Base-by-base conservation (phyloP, 2,888 invertebrate genomes). In the Erynnis tages region DNA sequence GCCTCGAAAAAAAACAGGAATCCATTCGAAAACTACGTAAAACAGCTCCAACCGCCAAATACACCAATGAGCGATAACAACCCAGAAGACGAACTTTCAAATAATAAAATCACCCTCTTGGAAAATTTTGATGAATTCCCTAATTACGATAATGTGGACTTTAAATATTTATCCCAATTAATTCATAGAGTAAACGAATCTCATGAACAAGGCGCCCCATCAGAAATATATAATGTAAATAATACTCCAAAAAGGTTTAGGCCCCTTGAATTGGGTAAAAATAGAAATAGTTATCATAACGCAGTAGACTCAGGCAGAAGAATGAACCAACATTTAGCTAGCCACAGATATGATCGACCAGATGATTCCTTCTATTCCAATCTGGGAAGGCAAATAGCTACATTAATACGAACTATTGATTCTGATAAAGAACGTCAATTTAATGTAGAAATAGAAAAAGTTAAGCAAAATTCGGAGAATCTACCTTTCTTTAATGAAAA, bases 361-460 rank as follows among this genome's bases (percentile, higher is more conserved):
- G 80, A 79, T 38, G 79, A 83, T 45, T 45, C 57, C 3, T 84
- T 79, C 56, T 88, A 83, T 54, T 69, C 72, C 41, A 79, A 79
- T 17, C 65, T 88, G 34, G 88, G 88, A 4, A 76, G 75, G 60
- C 78, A 85, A 74, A 88, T 87, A 67, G 88, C 88, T 29, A 63
- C 76, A 6, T 65, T 87, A 57, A 81, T 88, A 57, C 73, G 80
- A 43, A 75, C 72, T 17, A 64, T 77, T 41, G 78, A 84, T 52
- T 53, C 63, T 4, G 64, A 68, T 47, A 66, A 69, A 27, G 63
- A 71, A 23, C 62, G 61, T n/a, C 66, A 76, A 63, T 59, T 75
- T 6, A 68, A 73, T 54, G 65, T 74, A 45, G 67, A 78, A 62
- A 61, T 75, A 52, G 69, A 74, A 55, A 62, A 63, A 50, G 45